These are phyloP conservation scores for Seira ritae DNA, from an alignment of 2,888 invertebrate species.

Conservation along the genomic window DNA sequence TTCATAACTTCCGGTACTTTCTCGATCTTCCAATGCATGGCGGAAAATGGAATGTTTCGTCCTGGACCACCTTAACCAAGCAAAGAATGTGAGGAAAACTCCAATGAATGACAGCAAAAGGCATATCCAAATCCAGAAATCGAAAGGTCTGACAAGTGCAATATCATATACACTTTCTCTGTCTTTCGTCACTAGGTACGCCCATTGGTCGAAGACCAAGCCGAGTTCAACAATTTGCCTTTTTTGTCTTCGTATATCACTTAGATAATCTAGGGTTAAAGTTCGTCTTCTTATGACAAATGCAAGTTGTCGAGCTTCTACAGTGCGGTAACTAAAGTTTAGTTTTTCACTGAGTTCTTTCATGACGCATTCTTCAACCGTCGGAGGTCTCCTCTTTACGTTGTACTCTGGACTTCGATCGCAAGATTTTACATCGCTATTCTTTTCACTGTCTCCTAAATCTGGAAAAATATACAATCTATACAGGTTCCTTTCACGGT, in stretches of 20 bases:
- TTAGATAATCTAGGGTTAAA: background rate
- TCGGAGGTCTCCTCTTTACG: background rate
- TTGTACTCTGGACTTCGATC: conserved; percentile 1
- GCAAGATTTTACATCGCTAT: background rate
- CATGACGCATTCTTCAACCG: conserved; percentile 34
- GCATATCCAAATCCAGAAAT: conserved; percentile 18
- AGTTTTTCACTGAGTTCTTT: conserved; percentile 8
- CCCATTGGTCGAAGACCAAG: conserved; percentile 44
- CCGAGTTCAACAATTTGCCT: conserved; percentile 30
- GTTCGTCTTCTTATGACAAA: background rate
- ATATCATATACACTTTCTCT: background rate
- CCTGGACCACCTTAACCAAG: background rate
- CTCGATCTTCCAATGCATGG: too few species aligned
- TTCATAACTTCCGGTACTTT: background rate
- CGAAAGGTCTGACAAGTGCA: conserved; percentile 35
- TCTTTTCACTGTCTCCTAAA: background rate
- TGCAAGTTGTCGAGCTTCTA: background rate
- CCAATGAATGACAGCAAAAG: background rate
- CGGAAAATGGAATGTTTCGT: background rate
- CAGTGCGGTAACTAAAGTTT: conserved; percentile 17
- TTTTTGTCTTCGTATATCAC: background rate
- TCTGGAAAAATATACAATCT: background rate
- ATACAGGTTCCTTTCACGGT: background rate
- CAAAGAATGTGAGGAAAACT: background rate
- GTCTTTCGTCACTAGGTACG: conserved; percentile 21